These are phyloP conservation scores for Drosophila austrosaltans DNA, from an alignment of 2,888 invertebrate species.

Conservation along the genomic window DNA sequence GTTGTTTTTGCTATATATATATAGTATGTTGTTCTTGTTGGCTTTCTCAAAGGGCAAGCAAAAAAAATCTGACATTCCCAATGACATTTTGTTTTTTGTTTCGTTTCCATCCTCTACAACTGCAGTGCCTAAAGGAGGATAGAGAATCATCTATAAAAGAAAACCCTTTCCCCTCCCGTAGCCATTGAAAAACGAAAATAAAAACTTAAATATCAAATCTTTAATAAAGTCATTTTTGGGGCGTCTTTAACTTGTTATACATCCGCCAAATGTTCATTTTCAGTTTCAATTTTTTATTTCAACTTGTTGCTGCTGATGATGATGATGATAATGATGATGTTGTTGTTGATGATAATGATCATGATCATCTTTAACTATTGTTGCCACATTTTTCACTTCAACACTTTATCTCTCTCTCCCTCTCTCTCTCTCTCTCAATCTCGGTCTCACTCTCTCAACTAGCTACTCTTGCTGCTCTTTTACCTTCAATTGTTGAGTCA, in stretches of 20 bases:
- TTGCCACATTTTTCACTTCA: slow-evolving; percentile 24
- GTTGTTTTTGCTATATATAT: neutral
- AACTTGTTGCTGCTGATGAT: slow-evolving; percentile 18
- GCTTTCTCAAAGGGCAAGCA: slow-evolving; percentile 63
- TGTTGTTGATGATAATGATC: slow-evolving; percentile 31
- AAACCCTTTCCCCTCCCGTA: neutral
- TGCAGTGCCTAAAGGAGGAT: slow-evolving; percentile 41
- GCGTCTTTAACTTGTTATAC: slow-evolving; percentile 68
- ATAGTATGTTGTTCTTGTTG: slow-evolving; percentile 37
- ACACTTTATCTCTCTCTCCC: slow-evolving; percentile 16
- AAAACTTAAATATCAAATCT: slow-evolving; percentile 75
- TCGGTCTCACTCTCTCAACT: neutral
- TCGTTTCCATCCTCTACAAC: slow-evolving; percentile 15
- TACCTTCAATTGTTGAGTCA: slow-evolving; percentile 22
- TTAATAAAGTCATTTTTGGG: slow-evolving; percentile 73
- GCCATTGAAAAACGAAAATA: slow-evolving; percentile 24
- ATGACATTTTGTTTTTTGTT: slow-evolving; percentile 60
- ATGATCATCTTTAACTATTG: slow-evolving; percentile 42
- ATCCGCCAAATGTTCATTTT: slow-evolving; percentile 51
- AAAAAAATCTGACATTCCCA: slow-evolving; percentile 67
- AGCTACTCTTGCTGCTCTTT: slow-evolving; percentile 12
- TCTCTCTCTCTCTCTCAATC: neutral
- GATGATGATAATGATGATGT: slow-evolving; percentile 22
- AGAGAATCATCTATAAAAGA: slow-evolving; percentile 19
- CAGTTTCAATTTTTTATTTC: neutral